phyloP scores from a whole-genome alignment of 2,888 invertebrate genomes.

The Pristionchus exspectatus region DNA sequence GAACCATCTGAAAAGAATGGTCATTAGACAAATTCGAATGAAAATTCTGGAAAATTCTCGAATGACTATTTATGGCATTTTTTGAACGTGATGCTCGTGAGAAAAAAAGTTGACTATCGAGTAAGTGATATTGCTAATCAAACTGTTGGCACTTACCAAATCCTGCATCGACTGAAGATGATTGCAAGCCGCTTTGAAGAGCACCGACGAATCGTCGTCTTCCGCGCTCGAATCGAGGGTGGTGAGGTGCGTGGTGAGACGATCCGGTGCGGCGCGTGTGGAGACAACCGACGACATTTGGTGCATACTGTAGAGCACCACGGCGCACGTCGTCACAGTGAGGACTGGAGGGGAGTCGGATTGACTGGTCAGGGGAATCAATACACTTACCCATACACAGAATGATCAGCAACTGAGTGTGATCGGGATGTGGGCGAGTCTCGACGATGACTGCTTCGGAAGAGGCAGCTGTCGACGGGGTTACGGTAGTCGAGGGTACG shows the following conservation, averaged over 20 bases:
- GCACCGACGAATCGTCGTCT: not conserved
- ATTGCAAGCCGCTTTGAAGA: not conserved
- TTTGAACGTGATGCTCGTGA: too few relatives aligned
- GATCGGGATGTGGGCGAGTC: not conserved
- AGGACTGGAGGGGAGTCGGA: not conserved
- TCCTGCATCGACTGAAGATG: not conserved
- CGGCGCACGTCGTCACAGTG: not conserved
- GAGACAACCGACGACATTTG: not conserved
- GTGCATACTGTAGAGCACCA: not conserved
- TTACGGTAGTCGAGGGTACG: not conserved
- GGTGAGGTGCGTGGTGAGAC: not conserved
- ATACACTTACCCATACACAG: not conserved
- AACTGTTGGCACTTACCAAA: not conserved
- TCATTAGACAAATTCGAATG: not conserved
- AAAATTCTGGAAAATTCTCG: too few relatives aligned
- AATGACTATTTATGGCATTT: too few relatives aligned
- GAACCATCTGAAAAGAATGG: not conserved
- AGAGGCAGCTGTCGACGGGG: not conserved
- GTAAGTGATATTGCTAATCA: not conserved
- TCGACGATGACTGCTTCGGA: not conserved
- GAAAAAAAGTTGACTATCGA: too few relatives aligned
- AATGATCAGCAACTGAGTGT: not conserved
- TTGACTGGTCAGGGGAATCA: not conserved
- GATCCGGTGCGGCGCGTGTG: constrained; percentile 13
- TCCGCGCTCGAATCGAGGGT: not conserved